Base-by-base conservation (phyloP, 2,797 vertebrate genomes). In the Poecilia gillii region DNA sequence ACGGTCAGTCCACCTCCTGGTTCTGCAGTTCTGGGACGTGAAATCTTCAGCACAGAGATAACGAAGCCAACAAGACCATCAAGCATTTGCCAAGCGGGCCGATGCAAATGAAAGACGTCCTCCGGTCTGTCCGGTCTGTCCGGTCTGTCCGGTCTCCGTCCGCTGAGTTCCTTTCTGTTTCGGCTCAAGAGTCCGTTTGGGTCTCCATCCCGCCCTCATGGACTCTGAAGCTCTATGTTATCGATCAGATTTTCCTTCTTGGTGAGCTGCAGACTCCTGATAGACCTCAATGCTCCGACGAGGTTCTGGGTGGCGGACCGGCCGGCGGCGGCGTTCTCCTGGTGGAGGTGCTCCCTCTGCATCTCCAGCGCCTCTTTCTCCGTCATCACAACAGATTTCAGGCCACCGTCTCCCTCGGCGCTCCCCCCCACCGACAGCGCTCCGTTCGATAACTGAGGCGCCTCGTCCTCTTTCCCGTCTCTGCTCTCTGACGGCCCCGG, bases 151-250 rank as follows among this genome's bases (percentile, higher is more conserved):
- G 2, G 45, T 46, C 12, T 39, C 43, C 0, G 45, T 14, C 28
- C 36, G 79, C 57, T 74, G 73, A 18, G 31, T 77, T 41, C 14
- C 49, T 68, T 33, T 36, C 36, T 2, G 31, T 18, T 41, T 68
- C 9, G 23, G 25, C 5, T 57, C 3, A 1, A 16, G 64, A 45
- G 72, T 77, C 73, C 14, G 75, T 82, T 39, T 23, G 11, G 77
- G 77, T 78, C 62, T 64, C 45, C 1, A 74, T 41, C 57, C n/a
- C 0, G 20, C 1, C 51, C 51, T 95, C 90, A 99, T 20, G 98
- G 98, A 91, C 97, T 98, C 90, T 97, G 96, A 88, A 97, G 92
- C 91, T 99, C 98, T 94, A 99, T 97, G 75, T 99, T 98, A 73
- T 98, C 96, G 84, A 99, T 93, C 91, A 98, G 92, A 81, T 97